Evolutionary conservation across 2,113 vertebrate genomes (phyloP).

Genomic region (Psilopogon haemacephalus): DNA sequence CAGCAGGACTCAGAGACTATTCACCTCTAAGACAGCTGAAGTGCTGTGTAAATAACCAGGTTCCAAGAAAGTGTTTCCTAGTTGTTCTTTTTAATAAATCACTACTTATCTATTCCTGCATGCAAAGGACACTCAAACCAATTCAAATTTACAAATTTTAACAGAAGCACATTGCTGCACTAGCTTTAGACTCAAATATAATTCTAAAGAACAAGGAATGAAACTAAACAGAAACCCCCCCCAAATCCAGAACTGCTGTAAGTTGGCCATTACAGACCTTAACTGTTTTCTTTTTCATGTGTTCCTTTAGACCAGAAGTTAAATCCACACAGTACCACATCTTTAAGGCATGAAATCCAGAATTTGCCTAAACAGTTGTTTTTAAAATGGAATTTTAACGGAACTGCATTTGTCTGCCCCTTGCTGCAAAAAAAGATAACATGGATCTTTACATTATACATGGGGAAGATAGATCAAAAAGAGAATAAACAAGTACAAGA

Average conservation of each 20-base stretch:
- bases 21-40: background rate
- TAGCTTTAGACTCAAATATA: background rate
- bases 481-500: background rate
- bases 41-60: constrained; percentile 23
- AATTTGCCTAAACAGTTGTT: background rate
- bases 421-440: background rate
- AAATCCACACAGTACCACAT: background rate
- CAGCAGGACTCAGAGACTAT: background rate
- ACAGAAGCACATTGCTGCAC: background rate
- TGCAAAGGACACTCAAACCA: constrained; percentile 26
- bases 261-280: background rate
- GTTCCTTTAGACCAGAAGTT: background rate
- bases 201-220: constrained; percentile 3
- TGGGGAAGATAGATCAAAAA: background rate
- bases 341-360: background rate
- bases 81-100: constrained; percentile 27
- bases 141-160: constrained; percentile 4
- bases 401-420: background rate
- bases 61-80: constrained; percentile 29
- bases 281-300: background rate
- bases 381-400: background rate
- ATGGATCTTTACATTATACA: background rate
- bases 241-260: background rate
- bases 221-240: background rate
- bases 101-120: constrained; percentile 28